Evolutionary conservation across 2,888 invertebrate species (phyloP), one percentile per base, ranked within the genome.

Genomic region (Pyrgus malvae): DNA sequence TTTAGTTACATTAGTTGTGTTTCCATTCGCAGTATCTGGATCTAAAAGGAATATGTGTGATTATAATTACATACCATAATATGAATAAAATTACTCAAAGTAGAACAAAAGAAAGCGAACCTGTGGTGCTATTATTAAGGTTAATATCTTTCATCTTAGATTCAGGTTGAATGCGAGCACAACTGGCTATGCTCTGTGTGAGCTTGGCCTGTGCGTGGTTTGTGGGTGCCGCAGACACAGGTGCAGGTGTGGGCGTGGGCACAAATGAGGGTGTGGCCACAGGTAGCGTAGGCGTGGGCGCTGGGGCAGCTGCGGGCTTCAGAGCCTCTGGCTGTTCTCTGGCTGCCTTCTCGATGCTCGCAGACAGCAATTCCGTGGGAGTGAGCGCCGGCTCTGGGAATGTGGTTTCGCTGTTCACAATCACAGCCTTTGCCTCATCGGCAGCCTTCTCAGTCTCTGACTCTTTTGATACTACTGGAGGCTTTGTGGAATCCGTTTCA

Each of bases 131-230:
- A 77, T 71, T 85, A 59, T 85, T 88, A 59, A 83, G 75, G 66
- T 88, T 86, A 68, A 85, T 80, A 82, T 89, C 89, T 80, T 86
- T 89, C 87, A 89, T 89, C 66, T 80, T 87, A 67, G 70, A 63
- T 55, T 86, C 85, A 77, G 72, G 74, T 68, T 71, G 84, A 74
- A 76, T 67, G 58, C 83, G 75, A 64, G 79, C 70, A 61, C 81
- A 77, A 70, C 83, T 83, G 62, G 79, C 80, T 74, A 89, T 75
- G 64, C 88, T 84, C 63, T 87, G 86, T 59, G 87, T 83, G 62
- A 89, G 72, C 74, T 89, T 90, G 29, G 76, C 85, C 74, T 90
- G 90, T 16, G 89, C 88, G 73, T 86, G 82, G 66, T 76, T 86
- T 80, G 40, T 19, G 12, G 42, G 27, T 27, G 27, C 5, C 9